These are phyloP conservation scores for Gallinago undulata DNA, from an alignment of 2,113 vertebrate species.

Conservation along the genomic window DNA sequence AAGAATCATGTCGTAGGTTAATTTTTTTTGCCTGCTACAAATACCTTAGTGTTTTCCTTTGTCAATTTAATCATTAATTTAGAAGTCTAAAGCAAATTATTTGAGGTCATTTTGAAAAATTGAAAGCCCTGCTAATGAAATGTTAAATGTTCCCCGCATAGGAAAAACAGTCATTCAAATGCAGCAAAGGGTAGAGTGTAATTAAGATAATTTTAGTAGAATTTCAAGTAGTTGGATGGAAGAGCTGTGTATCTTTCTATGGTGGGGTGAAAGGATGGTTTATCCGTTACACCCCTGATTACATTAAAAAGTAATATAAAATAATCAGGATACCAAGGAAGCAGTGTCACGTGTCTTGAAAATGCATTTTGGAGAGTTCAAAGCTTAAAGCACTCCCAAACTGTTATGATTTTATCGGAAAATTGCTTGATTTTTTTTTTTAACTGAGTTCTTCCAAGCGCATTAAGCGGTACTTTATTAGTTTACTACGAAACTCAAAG, in stretches of 20 bases:
- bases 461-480: background rate
- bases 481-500: background rate
- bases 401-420: background rate
- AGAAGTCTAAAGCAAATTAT: background rate
- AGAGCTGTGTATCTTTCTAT: no score
- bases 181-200: background rate
- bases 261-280: background rate
- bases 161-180: background rate
- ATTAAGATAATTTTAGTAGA: background rate
- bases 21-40: background rate
- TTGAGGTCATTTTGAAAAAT: background rate
- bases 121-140: background rate
- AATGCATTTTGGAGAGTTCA: background rate
- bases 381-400: background rate
- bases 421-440: background rate
- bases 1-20: background rate
- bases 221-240: background rate
- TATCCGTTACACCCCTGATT: background rate
- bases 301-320: background rate
- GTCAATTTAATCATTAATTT: background rate
- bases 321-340: background rate
- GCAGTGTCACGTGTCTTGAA: background rate
- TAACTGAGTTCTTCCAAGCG: background rate
- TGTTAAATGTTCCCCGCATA: background rate
- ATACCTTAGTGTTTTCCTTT: background rate